phyloP scores from a whole-genome alignment of 53 echinoderm and acorn worm species.

The Temnopleurus reevesii region DNA sequence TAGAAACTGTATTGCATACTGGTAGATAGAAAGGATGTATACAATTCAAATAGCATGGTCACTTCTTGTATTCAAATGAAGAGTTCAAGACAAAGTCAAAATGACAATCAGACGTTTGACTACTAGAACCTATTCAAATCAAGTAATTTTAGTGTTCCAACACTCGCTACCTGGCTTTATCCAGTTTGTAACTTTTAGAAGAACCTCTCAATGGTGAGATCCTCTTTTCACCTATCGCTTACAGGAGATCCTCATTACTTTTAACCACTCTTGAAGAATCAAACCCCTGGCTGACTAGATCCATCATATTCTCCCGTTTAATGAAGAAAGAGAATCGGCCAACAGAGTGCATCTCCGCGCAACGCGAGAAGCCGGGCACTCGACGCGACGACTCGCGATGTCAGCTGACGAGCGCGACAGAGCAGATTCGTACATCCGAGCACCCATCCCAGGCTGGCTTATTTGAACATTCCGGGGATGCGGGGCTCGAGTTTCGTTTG shows the following conservation, averaged over 20 bases:
- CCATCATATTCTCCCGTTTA: not conserved
- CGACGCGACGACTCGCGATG: slow-evolving; percentile 21
- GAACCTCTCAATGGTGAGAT: not conserved
- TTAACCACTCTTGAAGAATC: slow-evolving; percentile 1
- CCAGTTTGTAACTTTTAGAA: not conserved
- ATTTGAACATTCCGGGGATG: slow-evolving; percentile 20
- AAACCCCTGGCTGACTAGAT: not conserved
- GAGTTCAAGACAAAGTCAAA: not conserved
- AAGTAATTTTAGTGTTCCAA: not conserved
- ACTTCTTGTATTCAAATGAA: no score
- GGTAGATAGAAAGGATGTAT: no score
- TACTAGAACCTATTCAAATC: not conserved
- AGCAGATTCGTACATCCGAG: not conserved
- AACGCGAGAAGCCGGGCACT: slow-evolving; percentile 40
- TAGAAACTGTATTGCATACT: no score
- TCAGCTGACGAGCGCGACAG: slow-evolving; percentile 11
- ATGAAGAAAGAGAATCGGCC: slow-evolving; percentile 36
- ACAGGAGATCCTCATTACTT: not conserved
- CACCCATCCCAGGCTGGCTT: not conserved
- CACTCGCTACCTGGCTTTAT: not conserved
- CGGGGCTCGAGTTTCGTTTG: slow-evolving; percentile 22
- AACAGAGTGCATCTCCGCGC: slow-evolving; percentile 20
- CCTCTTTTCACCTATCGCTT: slow-evolving; percentile 8
- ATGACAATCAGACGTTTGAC: not conserved
- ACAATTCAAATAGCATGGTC: no score